A percentile compares a stretch with the other conserved stretches of the same genome.
Evolutionary conservation across 2,888 invertebrate genomes (phyloP).

Genomic region (Rhimphoctona megacephalus): DNA sequence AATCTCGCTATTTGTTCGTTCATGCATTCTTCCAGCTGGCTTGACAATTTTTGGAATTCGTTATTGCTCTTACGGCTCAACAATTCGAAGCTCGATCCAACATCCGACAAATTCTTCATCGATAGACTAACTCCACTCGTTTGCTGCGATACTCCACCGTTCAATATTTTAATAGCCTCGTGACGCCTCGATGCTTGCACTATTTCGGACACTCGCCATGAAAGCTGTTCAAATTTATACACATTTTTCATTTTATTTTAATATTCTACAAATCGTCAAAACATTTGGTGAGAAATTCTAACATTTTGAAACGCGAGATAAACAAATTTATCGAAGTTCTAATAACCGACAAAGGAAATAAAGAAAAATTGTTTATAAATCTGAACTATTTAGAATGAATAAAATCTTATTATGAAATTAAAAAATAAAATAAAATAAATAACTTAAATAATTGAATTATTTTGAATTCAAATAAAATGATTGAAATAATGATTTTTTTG

Average conservation of each 20-base stretch:
- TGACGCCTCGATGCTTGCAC: conserved; percentile 79
- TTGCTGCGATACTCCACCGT: conserved; percentile 70
- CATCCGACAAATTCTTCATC: conserved; percentile 50
- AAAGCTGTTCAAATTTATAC: conserved; percentile 74
- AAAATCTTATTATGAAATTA: too few species aligned
- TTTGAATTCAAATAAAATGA: too few species aligned
- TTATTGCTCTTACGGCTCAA: conserved; percentile 32
- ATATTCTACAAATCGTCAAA: not conserved
- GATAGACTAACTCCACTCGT: conserved; percentile 60
- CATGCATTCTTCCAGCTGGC: conserved; percentile 79
- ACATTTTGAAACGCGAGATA: not conserved
- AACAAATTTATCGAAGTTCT: too few species aligned
- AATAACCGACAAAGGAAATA: too few species aligned
- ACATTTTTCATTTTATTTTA: not conserved
- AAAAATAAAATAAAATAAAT: too few species aligned
- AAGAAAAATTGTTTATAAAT: too few species aligned
- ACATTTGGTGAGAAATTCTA: not conserved
- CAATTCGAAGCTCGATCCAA: conserved; percentile 12
- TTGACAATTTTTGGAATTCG: conserved; percentile 40
- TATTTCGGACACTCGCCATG: conserved; percentile 81
- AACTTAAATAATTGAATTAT: too few species aligned
- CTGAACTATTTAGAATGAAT: too few species aligned
- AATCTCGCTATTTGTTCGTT: conserved; percentile 79
- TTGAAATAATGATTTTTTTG: too few species aligned
- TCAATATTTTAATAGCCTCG: conserved; percentile 79